Evolutionary conservation across 2,797 vertebrate genomes (phyloP), one percentile per base, ranked within the genome.

Genomic region (Tadarida brasiliensis): DNA sequence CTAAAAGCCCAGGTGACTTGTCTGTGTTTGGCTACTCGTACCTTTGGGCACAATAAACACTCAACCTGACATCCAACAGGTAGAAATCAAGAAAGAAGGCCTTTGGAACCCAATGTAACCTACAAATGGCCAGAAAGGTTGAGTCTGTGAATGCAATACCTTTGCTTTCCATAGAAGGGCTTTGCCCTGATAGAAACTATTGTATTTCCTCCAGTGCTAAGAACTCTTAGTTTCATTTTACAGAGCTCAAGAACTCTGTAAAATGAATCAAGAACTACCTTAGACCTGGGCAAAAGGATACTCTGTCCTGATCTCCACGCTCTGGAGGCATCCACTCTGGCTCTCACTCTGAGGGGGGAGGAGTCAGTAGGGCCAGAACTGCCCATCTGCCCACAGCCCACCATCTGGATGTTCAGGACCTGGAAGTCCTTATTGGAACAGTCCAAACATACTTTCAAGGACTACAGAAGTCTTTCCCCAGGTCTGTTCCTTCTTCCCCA

Each of bases 21-120:
- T 67, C 44, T 19, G 0, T 28, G n/a, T 54, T 90, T 49, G 73
- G 6, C 30, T 85, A 19, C 63, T 93, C 8, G 65, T 24, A 17
- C 78, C 65, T 67, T 68, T 86, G 61, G 35, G 35, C 49, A 68
- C 44, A 96, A 56, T 28, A 44, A 33, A 83, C 57, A 49, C 71
- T 92, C 5, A 20, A 73, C 26, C 0, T 54, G 12, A 0, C 3
- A 47, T 30, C 67, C 24, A 91, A 65, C 35, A 92, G 68, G 19
- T 47, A 22, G 56, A 88, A 85, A 26, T 56, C 63, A 92, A 96
- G 68, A 71, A 94, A 14, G 39, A 44, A 96, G 95, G 76, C 54
- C 26, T 17, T 19, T 28, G 20, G 51, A 65, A 65, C 7, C 17
- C 5, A n/a, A 22, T 11, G 5, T 5, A 71, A 85, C 54, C 20